Conservation (phyloP, 2,113 vertebrate genomes). For the Bombycilla garrulus region DNA sequence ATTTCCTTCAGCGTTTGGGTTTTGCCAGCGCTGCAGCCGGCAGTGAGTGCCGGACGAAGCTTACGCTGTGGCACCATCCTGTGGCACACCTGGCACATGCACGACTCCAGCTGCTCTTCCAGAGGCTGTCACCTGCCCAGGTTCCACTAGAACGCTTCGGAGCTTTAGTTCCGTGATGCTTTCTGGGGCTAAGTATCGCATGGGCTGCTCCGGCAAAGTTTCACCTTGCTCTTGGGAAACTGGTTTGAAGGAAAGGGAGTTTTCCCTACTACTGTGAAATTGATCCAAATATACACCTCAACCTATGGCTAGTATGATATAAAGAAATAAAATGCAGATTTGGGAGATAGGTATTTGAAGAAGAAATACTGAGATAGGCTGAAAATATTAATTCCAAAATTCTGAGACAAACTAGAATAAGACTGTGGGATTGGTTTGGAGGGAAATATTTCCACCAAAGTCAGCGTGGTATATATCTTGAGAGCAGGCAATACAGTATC, state of each 20-base stretch:
- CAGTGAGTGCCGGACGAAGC: neutral
- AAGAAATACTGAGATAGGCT: neutral
- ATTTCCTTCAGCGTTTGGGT: too few relatives aligned
- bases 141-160: rapidly evolving
- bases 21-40: rapidly evolving
- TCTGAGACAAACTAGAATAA: neutral
- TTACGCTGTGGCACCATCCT: neutral
- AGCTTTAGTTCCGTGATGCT: rapidly evolving
- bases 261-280: neutral
- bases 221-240: neutral
- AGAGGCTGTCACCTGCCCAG: rapidly evolving
- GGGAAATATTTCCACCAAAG: neutral
- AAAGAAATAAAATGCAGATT: neutral
- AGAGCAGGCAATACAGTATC: neutral
- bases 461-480: neutral
- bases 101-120: rapidly evolving
- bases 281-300: neutral
- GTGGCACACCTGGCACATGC: neutral
- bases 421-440: rapidly evolving
- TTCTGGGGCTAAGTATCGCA: rapidly evolving
- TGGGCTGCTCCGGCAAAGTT: rapidly evolving
- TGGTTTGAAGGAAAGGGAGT: neutral
- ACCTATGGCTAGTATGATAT: neutral
- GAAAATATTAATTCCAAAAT: neutral
- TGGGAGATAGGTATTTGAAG: neutral